Percentiles rank a stretch among this genome's conserved stretches.
phyloP scores from a whole-genome alignment of 2,888 invertebrate genomes.

The Tetragonula carbonaria region DNA sequence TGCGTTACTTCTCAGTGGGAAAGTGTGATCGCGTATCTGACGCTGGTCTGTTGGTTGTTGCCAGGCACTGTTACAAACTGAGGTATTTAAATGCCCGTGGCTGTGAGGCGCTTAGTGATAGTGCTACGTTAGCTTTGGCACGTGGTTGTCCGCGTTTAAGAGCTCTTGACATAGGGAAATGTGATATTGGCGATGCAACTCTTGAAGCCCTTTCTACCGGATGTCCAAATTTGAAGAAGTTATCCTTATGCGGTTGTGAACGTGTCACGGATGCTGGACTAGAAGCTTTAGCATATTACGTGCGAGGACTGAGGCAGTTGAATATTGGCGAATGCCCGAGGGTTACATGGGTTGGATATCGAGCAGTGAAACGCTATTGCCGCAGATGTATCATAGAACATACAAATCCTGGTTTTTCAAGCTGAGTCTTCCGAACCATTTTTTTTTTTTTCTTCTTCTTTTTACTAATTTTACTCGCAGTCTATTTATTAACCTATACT shows the following conservation, averaged over 20 bases:
- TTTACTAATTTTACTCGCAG: conserved; percentile 42
- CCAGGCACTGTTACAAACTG: conserved; percentile 94
- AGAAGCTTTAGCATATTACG: conserved; percentile 95
- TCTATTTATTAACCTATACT: conserved; percentile 75
- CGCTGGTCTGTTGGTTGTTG: conserved; percentile 94
- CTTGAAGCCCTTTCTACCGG: conserved; percentile 94
- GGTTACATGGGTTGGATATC: conserved; percentile 94
- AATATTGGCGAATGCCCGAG: conserved; percentile 96
- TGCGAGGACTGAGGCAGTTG: conserved; percentile 94
- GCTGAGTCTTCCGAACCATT: conserved; percentile 64
- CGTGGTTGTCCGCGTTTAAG: conserved; percentile 93
- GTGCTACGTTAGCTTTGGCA: conserved; percentile 94
- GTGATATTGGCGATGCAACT: conserved; percentile 96
- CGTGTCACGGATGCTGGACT: conserved; percentile 95
- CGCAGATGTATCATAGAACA: conserved; percentile 97
- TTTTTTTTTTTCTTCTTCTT: background rate
- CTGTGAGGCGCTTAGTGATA: conserved; percentile 97
- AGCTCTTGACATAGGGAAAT: conserved; percentile 96
- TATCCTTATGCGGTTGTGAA: conserved; percentile 96
- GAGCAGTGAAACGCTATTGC: conserved; percentile 96
- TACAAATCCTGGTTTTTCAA: conserved; percentile 96
- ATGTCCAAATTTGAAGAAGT: conserved; percentile 95
- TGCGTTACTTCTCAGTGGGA: conserved; percentile 96
- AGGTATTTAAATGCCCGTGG: conserved; percentile 96
- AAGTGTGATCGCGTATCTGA: conserved; percentile 97